Conservation (phyloP, 2,797 vertebrate species). For the Myotis pilosus region DNA sequence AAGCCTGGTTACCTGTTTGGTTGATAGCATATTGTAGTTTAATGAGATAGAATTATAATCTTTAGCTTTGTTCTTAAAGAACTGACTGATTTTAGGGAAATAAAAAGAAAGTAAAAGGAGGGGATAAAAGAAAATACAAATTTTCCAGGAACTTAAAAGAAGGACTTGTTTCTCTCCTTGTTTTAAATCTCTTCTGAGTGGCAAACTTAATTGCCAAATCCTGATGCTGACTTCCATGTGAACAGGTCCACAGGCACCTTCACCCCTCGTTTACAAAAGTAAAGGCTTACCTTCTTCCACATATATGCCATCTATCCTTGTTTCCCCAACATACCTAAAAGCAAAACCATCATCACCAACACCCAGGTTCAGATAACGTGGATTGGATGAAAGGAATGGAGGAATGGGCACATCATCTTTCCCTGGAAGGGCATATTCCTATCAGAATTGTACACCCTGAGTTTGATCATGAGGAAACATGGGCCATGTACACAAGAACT, state of each 20-base stretch:
- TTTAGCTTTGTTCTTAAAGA: slow-evolving; percentile 2
- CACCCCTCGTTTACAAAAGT: background rate
- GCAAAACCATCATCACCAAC: background rate
- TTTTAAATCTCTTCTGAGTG: background rate
- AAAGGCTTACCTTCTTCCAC: background rate
- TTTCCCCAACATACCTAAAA: background rate
- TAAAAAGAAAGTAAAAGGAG: background rate
- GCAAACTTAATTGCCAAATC: background rate
- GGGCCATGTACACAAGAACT: background rate
- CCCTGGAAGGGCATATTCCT: background rate
- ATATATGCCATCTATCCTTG: background rate
- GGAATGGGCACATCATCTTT: background rate
- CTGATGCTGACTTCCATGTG: background rate
- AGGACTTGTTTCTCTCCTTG: background rate
- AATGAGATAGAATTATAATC: slow-evolving; percentile 17
- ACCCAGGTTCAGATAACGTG: background rate
- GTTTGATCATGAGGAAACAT: background rate
- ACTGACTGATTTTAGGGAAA: slow-evolving; percentile 32
- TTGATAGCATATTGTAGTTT: background rate
- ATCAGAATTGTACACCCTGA: background rate
- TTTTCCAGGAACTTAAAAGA: background rate
- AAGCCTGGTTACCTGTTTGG: background rate
- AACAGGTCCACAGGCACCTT: background rate
- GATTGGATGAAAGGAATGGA: background rate
- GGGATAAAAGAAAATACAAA: background rate